phyloP scores from a whole-genome alignment of 2,113 vertebrate species.

The Melanotaenia duboulayi region DNA sequence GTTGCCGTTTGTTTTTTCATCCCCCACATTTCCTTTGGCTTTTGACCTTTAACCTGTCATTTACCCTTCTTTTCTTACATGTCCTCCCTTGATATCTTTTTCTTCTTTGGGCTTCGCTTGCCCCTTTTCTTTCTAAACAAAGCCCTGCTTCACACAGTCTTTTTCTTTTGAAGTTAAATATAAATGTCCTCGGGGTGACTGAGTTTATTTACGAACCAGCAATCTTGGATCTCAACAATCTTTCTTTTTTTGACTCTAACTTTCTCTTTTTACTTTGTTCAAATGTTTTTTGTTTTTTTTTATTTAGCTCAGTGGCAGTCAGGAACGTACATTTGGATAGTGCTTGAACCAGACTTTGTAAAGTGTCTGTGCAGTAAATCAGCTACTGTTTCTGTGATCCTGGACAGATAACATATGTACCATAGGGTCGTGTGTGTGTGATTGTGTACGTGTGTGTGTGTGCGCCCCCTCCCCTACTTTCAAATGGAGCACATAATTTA shows the following conservation, averaged over 20 bases:
- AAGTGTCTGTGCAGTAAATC: not conserved
- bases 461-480: slow-evolving; percentile 37
- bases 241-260: not conserved
- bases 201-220: slow-evolving; percentile 5
- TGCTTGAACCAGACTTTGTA: slow-evolving; percentile 28
- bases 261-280: slow-evolving; percentile 20
- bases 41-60: slow-evolving; percentile 10
- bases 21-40: slow-evolving; percentile 6
- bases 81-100: not conserved
- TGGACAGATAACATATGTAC: slow-evolving; percentile 9
- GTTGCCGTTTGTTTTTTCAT: not conserved
- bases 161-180: slow-evolving; percentile 26
- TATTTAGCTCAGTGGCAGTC: slow-evolving; percentile 29
- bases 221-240: slow-evolving; percentile 10
- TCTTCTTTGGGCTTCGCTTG: not conserved
- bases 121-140: not conserved
- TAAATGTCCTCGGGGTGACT: slow-evolving; percentile 14
- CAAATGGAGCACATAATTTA: slow-evolving; percentile 25
- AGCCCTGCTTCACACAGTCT: not conserved
- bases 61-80: not conserved
- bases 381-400: slow-evolving; percentile 11
- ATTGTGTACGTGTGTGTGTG: slow-evolving; percentile 31
- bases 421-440: not conserved
- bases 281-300: slow-evolving; percentile 14
- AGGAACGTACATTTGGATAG: slow-evolving; percentile 39